Evolutionary conservation across 2,888 invertebrate species (phyloP).

Genomic region (Chrysina gloriosa): DNA sequence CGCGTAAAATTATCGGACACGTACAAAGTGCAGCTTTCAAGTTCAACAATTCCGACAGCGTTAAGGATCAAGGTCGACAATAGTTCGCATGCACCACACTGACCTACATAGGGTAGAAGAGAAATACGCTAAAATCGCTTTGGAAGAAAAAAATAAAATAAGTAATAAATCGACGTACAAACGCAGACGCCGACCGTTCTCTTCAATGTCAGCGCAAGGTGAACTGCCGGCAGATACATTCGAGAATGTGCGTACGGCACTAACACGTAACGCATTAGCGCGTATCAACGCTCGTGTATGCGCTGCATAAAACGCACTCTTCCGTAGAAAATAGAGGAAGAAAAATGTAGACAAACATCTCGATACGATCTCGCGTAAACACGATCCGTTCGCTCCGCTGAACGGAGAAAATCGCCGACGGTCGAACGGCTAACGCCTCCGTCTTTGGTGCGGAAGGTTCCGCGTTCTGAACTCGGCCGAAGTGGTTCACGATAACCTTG

Average conservation of each 20-base stretch:
- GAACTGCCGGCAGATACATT: slow-evolving; percentile 59
- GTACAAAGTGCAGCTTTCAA: slow-evolving; percentile 8
- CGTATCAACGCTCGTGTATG: too few relatives aligned
- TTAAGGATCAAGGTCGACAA: slow-evolving; percentile 56
- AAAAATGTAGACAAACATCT: too few relatives aligned
- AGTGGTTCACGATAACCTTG: too few relatives aligned
- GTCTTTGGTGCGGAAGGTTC: too few relatives aligned
- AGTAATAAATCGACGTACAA: slow-evolving; percentile 58
- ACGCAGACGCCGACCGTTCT: slow-evolving; percentile 58
- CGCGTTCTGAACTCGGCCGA: too few relatives aligned
- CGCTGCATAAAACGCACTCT: too few relatives aligned
- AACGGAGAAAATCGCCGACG: too few relatives aligned
- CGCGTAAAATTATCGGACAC: neutral
- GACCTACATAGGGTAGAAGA: slow-evolving; percentile 60
- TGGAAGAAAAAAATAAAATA: slow-evolving; percentile 60
- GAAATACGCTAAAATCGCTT: slow-evolving; percentile 56
- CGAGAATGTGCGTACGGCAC: slow-evolving; percentile 4
- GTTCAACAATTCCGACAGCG: slow-evolving; percentile 54
- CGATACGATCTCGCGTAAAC: too few relatives aligned
- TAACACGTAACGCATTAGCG: neutral
- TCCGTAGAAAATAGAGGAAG: too few relatives aligned
- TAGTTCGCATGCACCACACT: slow-evolving; percentile 59
- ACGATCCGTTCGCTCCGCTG: too few relatives aligned
- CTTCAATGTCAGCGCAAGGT: slow-evolving; percentile 63
- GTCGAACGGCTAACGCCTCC: too few relatives aligned